Conservation (phyloP, 2,888 invertebrate genomes). For the Caenorhabditis japonica region DNA sequence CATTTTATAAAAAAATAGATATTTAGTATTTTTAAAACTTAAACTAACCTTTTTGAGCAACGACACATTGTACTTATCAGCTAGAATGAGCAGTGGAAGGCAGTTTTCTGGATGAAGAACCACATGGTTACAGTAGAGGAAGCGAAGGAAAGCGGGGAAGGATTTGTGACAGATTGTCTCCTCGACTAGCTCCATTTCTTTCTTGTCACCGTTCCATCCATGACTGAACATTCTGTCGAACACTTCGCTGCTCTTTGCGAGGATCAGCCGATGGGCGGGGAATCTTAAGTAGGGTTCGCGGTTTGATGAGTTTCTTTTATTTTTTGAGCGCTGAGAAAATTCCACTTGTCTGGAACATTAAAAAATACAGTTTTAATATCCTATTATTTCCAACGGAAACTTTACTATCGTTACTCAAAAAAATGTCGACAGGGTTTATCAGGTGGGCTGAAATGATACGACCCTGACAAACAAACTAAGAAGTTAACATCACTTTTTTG, state of each 20-base stretch:
- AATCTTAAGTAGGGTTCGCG: constrained; percentile 76
- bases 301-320: background rate
- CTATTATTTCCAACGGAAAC: too few species aligned
- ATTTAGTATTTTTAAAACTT: background rate
- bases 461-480: too few species aligned
- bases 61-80: constrained; percentile 79
- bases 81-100: constrained; percentile 78
- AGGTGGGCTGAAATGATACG: too few species aligned
- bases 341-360: too few species aligned
- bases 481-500: too few species aligned
- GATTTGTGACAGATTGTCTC: constrained; percentile 77
- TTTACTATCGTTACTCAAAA: too few species aligned
- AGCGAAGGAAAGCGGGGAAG: constrained; percentile 78
- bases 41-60: constrained; percentile 77
- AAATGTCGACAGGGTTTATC: too few species aligned
- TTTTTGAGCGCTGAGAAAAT: too few species aligned
- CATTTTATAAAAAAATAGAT: too few species aligned
- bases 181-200: constrained; percentile 77
- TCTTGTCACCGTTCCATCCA: constrained; percentile 76
- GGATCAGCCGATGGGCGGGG: constrained; percentile 79
- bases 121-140: constrained; percentile 79
- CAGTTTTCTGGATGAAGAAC: constrained; percentile 78
- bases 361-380: constrained; percentile 10
- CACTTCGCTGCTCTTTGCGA: constrained; percentile 79
- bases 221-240: constrained; percentile 79